Percentiles rank a stretch among this genome's conserved stretches.
Conservation (phyloP, 2,888 invertebrate genomes). For the Ariolimax columbianus region DNA sequence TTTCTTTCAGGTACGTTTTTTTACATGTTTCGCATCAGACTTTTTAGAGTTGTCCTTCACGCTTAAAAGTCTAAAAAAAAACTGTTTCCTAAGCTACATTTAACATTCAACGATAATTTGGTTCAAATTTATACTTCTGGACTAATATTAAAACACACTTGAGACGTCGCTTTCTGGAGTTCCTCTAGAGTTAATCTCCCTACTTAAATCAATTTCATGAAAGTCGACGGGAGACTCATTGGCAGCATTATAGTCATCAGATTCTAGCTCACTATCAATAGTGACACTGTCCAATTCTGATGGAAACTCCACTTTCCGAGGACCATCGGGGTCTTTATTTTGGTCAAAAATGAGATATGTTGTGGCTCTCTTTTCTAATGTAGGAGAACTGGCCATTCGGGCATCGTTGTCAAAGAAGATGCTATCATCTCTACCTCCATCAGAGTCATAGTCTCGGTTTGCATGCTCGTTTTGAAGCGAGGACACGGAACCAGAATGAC, state of each 20-base stretch:
- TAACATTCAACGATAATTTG: no score
- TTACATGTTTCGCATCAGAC: no score
- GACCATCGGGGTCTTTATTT: background rate
- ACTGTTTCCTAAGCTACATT: no score
- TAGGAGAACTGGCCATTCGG: background rate
- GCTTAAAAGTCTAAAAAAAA: no score
- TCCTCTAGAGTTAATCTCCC: slow-evolving; percentile 31
- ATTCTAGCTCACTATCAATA: slow-evolving; percentile 14
- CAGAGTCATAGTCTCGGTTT: background rate
- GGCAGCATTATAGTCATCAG: background rate
- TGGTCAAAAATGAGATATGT: slow-evolving; percentile 33
- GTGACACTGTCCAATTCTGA: background rate
- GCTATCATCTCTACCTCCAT: background rate
- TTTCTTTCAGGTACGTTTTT: no score
- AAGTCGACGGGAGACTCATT: slow-evolving; percentile 31
- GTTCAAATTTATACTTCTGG: no score
- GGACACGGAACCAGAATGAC: background rate
- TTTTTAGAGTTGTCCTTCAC: no score
- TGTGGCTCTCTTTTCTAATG: background rate
- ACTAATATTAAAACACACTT: background rate
- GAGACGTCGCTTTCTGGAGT: slow-evolving; percentile 40
- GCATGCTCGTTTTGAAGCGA: background rate
- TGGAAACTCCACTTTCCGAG: slow-evolving; percentile 31
- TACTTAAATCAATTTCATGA: slow-evolving; percentile 37
- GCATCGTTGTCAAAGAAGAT: background rate